Base-by-base conservation (phyloP, 2,797 vertebrate genomes). In the Pelodytes ibericus region DNA sequence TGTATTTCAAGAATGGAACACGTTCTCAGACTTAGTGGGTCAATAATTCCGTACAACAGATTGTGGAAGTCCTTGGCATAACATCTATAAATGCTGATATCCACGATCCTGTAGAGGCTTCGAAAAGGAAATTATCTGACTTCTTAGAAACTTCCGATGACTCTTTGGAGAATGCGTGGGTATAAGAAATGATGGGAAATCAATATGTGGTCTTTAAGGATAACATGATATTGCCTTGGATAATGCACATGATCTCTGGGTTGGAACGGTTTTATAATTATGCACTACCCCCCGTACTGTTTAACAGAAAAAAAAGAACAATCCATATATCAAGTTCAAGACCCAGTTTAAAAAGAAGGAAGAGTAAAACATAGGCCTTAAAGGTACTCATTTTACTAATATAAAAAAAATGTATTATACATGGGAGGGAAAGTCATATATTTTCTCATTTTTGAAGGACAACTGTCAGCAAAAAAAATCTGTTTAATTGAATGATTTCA, bases 131-230 rank as follows among this genome's bases (percentile, higher is more conserved):
- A 25, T 47, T 67, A 30, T 36, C 13, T 47, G 3, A 18, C 62
- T 74, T 66, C 61, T 58, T 74, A 24, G 51, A 66, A 66, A 74
- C 49, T 47, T 74, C 31, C 41, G 29, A 73, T 41, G 4, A 67
- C 33, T 74, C 51, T 36, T 63, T 15, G 30, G 25, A 2, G 63
- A 11, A 36, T 39, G 26, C 49, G 2, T 18, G 15, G 25, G 25
- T 58, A n/a, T 58, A 10, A 29, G 27, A 33, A 30, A 25, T 65
- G 72, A 65, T 22, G 29, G 63, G 47, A 74, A 74, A 74, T 74
- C 62, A 47, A 59, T 67, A 66, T 25, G 31, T 74, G 11, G 24
- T 30, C 47, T 26, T 58, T 66, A 27, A 41, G 27, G 62, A 29
- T 57, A 58, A 59, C 44, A 64, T 56, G 20, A 47, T 65, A 11